A percentile compares a stretch with the other conserved stretches of the same genome.
phyloP scores from a whole-genome alignment of 2,113 vertebrate species.

The Tapirus terrestris region DNA sequence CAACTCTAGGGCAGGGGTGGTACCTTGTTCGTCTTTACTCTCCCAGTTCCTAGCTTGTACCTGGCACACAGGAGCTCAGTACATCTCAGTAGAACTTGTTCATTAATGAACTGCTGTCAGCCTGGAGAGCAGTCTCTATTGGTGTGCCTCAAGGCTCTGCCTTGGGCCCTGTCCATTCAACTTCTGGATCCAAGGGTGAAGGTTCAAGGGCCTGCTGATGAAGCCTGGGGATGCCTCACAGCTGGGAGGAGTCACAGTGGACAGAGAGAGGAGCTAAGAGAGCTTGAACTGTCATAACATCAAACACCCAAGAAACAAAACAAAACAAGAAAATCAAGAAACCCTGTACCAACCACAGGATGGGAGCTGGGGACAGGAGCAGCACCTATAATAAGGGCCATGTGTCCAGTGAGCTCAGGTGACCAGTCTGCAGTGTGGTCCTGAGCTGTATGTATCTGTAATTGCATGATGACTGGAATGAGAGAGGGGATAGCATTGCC shows the following conservation, averaged over 20 bases:
- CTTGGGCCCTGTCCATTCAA: not conserved
- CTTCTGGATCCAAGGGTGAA: not conserved
- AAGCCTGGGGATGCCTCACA: not conserved
- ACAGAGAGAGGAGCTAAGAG: not conserved
- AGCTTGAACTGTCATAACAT: not conserved
- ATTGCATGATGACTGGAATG: not conserved
- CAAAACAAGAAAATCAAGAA: not conserved
- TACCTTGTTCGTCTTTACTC: not conserved
- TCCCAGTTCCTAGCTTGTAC: not conserved
- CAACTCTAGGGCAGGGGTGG: too few species aligned
- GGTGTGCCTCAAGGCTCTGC: not conserved
- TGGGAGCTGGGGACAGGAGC: not conserved
- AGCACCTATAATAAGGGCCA: not conserved
- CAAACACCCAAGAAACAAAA: not conserved
- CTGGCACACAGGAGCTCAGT: not conserved
- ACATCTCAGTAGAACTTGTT: not conserved
- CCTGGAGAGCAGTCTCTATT: not conserved
- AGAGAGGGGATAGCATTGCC: accelerated
- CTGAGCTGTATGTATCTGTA: not conserved
- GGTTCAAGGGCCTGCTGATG: not conserved
- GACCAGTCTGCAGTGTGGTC: not conserved
- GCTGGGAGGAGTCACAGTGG: not conserved
- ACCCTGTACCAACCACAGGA: not conserved
- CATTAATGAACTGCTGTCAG: not conserved
- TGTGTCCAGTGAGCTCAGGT: not conserved